Evolutionary conservation across 2,888 invertebrate genomes (phyloP), one percentile per base, ranked within the genome.

Genomic region (Xanthia togata): DNA sequence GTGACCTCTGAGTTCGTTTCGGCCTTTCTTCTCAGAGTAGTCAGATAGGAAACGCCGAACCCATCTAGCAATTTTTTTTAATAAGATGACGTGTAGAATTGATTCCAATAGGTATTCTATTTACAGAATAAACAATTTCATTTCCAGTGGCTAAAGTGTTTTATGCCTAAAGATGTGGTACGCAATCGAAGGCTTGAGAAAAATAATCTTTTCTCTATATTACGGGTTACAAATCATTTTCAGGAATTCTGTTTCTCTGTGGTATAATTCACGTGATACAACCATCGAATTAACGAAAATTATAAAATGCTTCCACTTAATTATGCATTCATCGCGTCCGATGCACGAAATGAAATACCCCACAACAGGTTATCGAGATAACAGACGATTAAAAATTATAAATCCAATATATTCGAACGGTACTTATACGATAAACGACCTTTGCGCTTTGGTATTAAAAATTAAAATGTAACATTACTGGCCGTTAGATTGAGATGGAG

Each of bases 271-370:
- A 90, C 59, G 38, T 63, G 60, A 64, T 83, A 89, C 89, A 89
- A 89, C 89, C 88, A 89, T 89, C 85, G 85, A 89, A 93, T 93
- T 92, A 94, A 92, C 91, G 87, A 92, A 82, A 95, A 93, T 93
- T 89, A 93, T 92, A 94, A 94, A 95, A 94, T 91, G 92, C 93
- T 95, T 95, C 95, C 93, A 95, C 94, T 94, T 95, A 95, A 96
- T 95, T 96, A 96, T 95, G 93, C 94, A 96, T 95, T 96, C 95
- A 95, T 95, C 95, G 93, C 95, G 93, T 94, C 92, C 88, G 92
- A 93, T 93, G 91, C 92, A 93, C 91, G 94, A 92, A 93, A 94
- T 88, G 93, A 93, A 95, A 95, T 95, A 94, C 95, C 94, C 93
- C 94, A 95, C 94, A 96, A 95, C 95, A 94, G 95, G 95, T 94